Evolutionary conservation across 2,113 vertebrate species (phyloP).

Genomic region (Callionymus lyra): DNA sequence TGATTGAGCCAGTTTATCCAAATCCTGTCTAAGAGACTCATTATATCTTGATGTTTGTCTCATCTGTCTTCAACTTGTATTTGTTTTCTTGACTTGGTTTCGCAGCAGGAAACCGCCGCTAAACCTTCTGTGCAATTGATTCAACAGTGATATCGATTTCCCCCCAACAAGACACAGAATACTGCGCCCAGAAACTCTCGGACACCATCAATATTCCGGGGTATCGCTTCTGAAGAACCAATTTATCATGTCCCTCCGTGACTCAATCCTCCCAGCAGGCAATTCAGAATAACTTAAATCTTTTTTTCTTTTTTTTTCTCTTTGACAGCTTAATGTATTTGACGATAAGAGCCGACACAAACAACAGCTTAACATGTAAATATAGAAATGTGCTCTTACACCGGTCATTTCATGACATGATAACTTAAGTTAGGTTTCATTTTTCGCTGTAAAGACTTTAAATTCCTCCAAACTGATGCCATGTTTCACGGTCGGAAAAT

Average conservation of each 20-base stretch:
- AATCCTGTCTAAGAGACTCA: constrained; percentile 6
- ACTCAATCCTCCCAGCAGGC: constrained; percentile 8
- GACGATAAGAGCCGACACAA: not conserved
- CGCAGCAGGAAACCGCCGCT: constrained; percentile 32
- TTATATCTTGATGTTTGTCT: constrained; percentile 25
- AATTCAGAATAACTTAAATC: constrained; percentile 13
- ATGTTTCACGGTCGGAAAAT: no score
- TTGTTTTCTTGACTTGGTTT: constrained; percentile 29
- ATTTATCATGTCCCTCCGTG: constrained; percentile 21
- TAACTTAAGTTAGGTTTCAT: no score
- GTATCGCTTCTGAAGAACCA: constrained; percentile 17
- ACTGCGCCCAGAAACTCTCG: constrained; percentile 9
- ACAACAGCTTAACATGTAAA: no score
- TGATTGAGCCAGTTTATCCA: constrained; percentile 2
- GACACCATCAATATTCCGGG: constrained; percentile 26
- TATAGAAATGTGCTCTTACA: no score
- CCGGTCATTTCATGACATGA: no score
- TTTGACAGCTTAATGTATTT: constrained; percentile 12
- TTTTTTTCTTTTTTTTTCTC: no score
- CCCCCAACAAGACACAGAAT: constrained; percentile 11
- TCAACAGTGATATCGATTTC: constrained; percentile 34
- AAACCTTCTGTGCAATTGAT: constrained; percentile 30
- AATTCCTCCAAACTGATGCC: no score
- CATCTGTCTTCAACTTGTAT: constrained; percentile 32
- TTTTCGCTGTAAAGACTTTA: no score